Evolutionary conservation across 2,113 vertebrate genomes (phyloP).

Genomic region (Thamnaconus septentrionalis): DNA sequence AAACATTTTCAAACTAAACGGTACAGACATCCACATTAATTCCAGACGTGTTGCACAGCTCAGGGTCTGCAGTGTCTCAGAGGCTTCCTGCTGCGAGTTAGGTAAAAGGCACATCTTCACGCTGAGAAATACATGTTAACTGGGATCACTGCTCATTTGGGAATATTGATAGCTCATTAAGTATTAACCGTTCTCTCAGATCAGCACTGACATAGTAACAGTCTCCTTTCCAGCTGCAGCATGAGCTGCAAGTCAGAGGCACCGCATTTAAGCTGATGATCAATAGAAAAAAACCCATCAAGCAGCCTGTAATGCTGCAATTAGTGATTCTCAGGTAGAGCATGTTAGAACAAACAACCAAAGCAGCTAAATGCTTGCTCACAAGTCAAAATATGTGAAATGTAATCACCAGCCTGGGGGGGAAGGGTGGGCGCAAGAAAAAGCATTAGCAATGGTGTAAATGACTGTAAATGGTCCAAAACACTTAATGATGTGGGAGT

Average conservation of each 20-base stretch:
- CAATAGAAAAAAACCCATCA: not conserved
- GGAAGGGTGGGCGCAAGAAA: conserved; percentile 16
- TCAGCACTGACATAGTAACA: conserved; percentile 40
- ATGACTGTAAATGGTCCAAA: conserved; percentile 58
- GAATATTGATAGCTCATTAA: conserved; percentile 54
- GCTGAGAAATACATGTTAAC: conserved; percentile 47
- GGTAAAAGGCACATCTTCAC: conserved; percentile 32
- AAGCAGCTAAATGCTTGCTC: conserved; percentile 19
- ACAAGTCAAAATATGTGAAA: conserved; percentile 47
- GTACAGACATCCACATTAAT: not conserved
- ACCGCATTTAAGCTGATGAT: not conserved
- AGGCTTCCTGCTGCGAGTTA: conserved; percentile 46
- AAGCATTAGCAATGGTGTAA: conserved; percentile 48
- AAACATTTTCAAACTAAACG: no score
- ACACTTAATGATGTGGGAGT: conserved; percentile 63
- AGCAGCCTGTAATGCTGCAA: not conserved
- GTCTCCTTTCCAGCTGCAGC: not conserved
- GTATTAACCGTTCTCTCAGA: conserved; percentile 44
- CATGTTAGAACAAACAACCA: conserved; percentile 35
- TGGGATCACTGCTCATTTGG: conserved; percentile 39
- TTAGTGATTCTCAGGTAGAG: conserved; percentile 3
- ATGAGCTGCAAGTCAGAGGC: not conserved
- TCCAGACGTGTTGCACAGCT: conserved; percentile 1
- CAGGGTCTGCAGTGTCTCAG: conserved; percentile 23
- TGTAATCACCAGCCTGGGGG: conserved; percentile 28